These are phyloP conservation scores for Penaeus japonicus DNA, from an alignment of 1,140 invertebrate genomes.

Conservation along the genomic window DNA sequence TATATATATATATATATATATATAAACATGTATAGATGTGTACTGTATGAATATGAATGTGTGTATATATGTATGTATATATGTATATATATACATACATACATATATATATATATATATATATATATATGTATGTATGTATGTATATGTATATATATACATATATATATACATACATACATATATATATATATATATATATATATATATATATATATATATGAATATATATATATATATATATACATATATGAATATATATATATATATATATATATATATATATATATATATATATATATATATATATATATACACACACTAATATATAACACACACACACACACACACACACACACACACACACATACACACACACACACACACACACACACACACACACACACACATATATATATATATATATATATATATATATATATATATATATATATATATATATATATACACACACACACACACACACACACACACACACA, in stretches of 20 bases:
- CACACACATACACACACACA: not conserved
- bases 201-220: conserved; percentile 1
- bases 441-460: not conserved
- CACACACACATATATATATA: not conserved
- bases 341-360: not conserved
- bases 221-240: not conserved
- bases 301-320: not conserved
- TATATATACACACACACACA: not conserved
- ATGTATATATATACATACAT: not conserved
- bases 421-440: not conserved
- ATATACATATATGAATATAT: not conserved
- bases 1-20: not conserved
- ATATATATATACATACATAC: too few species aligned
- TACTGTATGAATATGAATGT: not conserved
- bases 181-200: too few species aligned
- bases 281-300: not conserved
- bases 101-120: too few species aligned
- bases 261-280: not conserved
- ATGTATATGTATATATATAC: too few species aligned
- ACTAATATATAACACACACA: not conserved
- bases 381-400: not conserved
- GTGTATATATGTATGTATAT: not conserved
- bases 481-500: not conserved
- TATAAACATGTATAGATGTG: not conserved
- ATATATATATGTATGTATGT: too few species aligned